Evolutionary conservation across 1,140 invertebrate genomes (phyloP).

Genomic region (Reticulitermes speratus): DNA sequence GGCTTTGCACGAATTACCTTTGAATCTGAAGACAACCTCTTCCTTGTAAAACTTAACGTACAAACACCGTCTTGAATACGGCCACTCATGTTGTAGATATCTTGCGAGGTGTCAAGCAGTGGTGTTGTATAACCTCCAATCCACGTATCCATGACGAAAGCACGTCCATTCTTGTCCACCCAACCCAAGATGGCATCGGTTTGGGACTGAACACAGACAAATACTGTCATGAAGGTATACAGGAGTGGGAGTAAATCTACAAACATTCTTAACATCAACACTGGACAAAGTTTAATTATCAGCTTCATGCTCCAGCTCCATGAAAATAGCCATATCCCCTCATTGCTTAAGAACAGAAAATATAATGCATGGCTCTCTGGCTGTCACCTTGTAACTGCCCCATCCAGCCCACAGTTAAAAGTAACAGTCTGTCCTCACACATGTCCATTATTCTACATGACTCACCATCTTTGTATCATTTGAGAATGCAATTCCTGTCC

Average conservation of each 20-base stretch:
- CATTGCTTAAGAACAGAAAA: too few species aligned
- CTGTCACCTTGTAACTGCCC: too few species aligned
- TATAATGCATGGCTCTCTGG: too few species aligned
- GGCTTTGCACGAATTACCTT: constrained; percentile 47
- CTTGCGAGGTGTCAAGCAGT: constrained; percentile 71
- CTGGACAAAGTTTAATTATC: too few species aligned
- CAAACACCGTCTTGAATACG: constrained; percentile 72
- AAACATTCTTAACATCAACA: too few species aligned
- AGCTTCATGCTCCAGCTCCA: too few species aligned
- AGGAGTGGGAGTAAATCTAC: too few species aligned
- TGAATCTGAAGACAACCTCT: constrained; percentile 73
- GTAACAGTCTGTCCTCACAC: too few species aligned
- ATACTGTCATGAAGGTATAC: not conserved
- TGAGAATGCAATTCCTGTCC: constrained; percentile 95
- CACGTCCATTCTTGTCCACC: constrained; percentile 74
- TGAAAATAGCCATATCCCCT: too few species aligned
- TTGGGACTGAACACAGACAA: constrained; percentile 58
- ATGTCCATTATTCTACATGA: not conserved
- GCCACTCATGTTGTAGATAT: constrained; percentile 70
- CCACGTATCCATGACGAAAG: constrained; percentile 88
- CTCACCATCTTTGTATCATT: constrained; percentile 79
- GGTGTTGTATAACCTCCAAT: constrained; percentile 76
- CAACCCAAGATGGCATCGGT: constrained; percentile 84
- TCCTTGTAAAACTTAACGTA: constrained; percentile 76
- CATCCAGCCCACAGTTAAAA: too few species aligned